Conservation (phyloP, 2,888 invertebrate species). For the Synanthedon andrenaeformis region DNA sequence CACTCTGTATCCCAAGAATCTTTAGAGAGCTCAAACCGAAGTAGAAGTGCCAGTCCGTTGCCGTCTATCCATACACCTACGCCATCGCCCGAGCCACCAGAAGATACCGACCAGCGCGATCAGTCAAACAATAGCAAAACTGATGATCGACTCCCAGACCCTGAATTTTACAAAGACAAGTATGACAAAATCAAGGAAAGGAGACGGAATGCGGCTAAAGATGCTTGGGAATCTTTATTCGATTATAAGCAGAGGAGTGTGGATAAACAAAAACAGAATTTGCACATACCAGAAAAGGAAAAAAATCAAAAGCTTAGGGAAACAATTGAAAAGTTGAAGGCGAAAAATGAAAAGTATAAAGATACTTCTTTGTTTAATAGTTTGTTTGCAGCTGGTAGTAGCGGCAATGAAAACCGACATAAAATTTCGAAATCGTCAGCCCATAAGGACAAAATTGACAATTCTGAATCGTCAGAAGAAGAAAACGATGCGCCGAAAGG, state of each 20-base stretch:
- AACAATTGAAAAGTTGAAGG: slow-evolving; percentile 75
- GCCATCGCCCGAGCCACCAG: slow-evolving; percentile 42
- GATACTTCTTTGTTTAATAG: slow-evolving; percentile 41
- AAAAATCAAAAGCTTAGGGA: slow-evolving; percentile 65
- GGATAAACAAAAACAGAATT: slow-evolving; percentile 47
- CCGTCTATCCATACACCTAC: slow-evolving; percentile 58
- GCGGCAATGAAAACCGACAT: slow-evolving; percentile 14
- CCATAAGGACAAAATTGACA: slow-evolving; percentile 20
- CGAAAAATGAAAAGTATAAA: slow-evolving; percentile 70
- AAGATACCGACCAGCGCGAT: slow-evolving; percentile 13
- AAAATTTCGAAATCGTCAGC: slow-evolving; percentile 2
- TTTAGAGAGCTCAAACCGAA: slow-evolving; percentile 50
- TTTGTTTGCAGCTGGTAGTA: slow-evolving; percentile 34
- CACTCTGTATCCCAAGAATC: slow-evolving; percentile 40
- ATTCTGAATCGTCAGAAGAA: slow-evolving; percentile 26
- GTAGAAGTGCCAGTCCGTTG: slow-evolving; percentile 55
- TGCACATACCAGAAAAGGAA: slow-evolving; percentile 49
- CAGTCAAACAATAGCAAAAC: slow-evolving; percentile 10
- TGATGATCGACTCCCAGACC: slow-evolving; percentile 32
- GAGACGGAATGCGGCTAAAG: slow-evolving; percentile 62
- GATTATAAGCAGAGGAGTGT: slow-evolving; percentile 53
- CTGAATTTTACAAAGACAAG: slow-evolving; percentile 68
- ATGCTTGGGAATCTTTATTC: slow-evolving; percentile 58
- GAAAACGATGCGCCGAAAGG: slow-evolving; percentile 19
- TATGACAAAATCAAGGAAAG: slow-evolving; percentile 74